Evolutionary conservation across 2,888 invertebrate species (phyloP), one percentile per base, ranked within the genome.

Genomic region (Tineola bisselliella): DNA sequence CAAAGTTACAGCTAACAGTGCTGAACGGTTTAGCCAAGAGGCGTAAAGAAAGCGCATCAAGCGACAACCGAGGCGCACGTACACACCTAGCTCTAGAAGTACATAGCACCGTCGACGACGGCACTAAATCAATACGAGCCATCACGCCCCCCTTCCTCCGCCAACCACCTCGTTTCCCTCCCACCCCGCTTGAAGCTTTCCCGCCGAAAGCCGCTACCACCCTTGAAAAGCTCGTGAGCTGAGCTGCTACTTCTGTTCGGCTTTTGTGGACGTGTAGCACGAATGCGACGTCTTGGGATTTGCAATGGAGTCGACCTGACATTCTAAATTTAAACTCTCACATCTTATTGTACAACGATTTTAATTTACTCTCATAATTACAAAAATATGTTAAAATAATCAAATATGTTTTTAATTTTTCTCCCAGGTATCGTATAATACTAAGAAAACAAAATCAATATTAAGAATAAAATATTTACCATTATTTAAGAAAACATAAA

Each of bases 91-190:
- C 60, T 73, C 77, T 79, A 80, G 71, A 75, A 78, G 79, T 83
- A 84, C 83, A 83, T 84, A 84, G 84, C 83, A 76, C 71, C 82
- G 83, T 81, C 87, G 87, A 86, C 87, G 87, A 87, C 86, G 87
- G 88, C 88, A 88, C 87, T 88, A 88, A 88, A 88, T 88, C 88
- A 88, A 88, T 88, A 88, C 88, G 84, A 82, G 81, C 86, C 87
- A 86, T 87, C 87, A 84, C 81, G 73, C 81, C 79, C 78, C 75
- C 74, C 73, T 66, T 70, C 71, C 48, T 60, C 33, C 62, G 61
- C 63, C 61, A 59, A 64, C 61, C 48, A 18, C 67, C 69, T 69
- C 57, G 63, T 71, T 69, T 66, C 66, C 68, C 70, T 71, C 68
- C 66, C 67, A 69, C 17, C 59, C 54, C 61, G 60, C 58, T 44